These are phyloP conservation scores for Eulemur albifrons DNA, from an alignment of 2,797 vertebrate species.

Conservation along the genomic window DNA sequence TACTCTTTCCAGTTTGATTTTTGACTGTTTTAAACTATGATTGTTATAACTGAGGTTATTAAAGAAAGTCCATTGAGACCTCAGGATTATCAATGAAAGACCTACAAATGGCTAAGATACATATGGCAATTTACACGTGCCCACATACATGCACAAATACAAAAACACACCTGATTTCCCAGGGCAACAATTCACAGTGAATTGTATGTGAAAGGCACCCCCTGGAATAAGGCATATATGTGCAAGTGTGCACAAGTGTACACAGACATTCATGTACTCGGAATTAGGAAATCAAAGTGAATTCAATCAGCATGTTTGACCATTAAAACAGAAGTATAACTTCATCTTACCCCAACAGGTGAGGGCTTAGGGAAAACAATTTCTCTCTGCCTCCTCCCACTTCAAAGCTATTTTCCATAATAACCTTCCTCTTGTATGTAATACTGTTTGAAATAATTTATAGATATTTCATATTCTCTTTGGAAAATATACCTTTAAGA, in stretches of 20 bases:
- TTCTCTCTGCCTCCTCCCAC: not conserved
- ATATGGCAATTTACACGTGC: not conserved
- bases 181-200: not conserved
- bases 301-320: not conserved
- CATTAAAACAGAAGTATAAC: not conserved
- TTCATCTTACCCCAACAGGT: not conserved
- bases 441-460: not conserved
- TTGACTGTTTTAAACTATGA: not conserved
- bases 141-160: not conserved
- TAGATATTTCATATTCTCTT: not conserved
- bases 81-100: not conserved
- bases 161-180: not conserved
- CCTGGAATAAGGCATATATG: not conserved
- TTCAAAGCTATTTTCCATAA: not conserved
- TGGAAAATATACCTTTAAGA: not conserved
- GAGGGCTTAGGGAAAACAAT: not conserved
- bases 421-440: not conserved
- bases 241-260: not conserved
- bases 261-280: not conserved
- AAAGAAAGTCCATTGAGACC: not conserved
- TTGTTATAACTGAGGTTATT: not conserved
- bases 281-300: slow-evolving; percentile 1
- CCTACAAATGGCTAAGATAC: not conserved
- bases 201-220: not conserved
- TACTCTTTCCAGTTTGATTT: not conserved